phyloP scores from a whole-genome alignment of 2,797 vertebrate genomes.

The Hyperoplus lanceolatus region DNA sequence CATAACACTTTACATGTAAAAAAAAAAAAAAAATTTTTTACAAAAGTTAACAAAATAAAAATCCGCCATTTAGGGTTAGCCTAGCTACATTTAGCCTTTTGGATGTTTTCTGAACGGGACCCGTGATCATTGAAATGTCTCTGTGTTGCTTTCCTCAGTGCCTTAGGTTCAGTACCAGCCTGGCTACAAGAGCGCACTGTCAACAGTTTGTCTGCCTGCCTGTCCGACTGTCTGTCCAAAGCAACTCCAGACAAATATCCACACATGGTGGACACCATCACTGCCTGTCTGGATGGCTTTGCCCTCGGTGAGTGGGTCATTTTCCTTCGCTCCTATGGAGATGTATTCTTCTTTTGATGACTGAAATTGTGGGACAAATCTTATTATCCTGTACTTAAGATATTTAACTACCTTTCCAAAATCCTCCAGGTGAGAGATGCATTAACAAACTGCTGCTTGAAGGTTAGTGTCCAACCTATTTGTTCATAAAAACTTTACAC shows the following conservation, averaged over 20 bases:
- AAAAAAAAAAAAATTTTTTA: too few species aligned
- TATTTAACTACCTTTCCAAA: neutral
- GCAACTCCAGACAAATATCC: constrained; percentile 78
- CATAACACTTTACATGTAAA: too few species aligned
- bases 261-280: constrained; percentile 88
- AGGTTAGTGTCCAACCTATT: constrained; percentile 82
- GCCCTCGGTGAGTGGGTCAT: constrained; percentile 83
- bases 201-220: constrained; percentile 82
- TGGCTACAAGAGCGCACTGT: constrained; percentile 76
- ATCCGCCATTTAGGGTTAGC: too few species aligned
- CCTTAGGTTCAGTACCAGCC: constrained; percentile 86
- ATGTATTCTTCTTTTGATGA: neutral
- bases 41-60: too few species aligned
- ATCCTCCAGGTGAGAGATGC: constrained; percentile 87
- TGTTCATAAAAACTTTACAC: neutral
- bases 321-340: neutral
- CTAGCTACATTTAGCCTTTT: neutral
- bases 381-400: neutral
- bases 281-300: constrained; percentile 91
- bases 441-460: constrained; percentile 87
- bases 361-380: neutral
- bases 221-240: constrained; percentile 86
- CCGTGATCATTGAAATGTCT: neutral
- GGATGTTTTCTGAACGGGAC: neutral
- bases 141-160: constrained; percentile 77